Conservation (phyloP, 2,888 invertebrate species). For the Cordilura impudica region DNA sequence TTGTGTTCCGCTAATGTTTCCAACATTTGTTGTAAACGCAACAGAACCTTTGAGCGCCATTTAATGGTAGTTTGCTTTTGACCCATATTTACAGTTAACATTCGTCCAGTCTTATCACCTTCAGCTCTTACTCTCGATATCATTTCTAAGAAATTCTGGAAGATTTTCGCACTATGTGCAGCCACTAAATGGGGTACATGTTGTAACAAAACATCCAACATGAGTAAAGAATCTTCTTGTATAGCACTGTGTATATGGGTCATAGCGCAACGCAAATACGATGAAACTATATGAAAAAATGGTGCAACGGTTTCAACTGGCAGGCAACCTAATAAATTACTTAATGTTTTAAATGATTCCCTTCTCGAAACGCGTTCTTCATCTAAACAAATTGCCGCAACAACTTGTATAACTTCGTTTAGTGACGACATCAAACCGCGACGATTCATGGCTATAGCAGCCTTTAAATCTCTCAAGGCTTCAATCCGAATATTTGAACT, state of each 20-base stretch:
- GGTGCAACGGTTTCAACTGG: slow-evolving; percentile 78
- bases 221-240: slow-evolving; percentile 89
- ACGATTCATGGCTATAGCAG: slow-evolving; percentile 78
- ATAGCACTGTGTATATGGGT: slow-evolving; percentile 90
- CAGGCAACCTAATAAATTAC: slow-evolving; percentile 70
- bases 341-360: slow-evolving; percentile 79
- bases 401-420: slow-evolving; percentile 83
- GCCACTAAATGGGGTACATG: slow-evolving; percentile 84
- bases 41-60: slow-evolving; percentile 88
- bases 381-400: slow-evolving; percentile 85
- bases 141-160: slow-evolving; percentile 90
- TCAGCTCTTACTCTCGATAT: slow-evolving; percentile 86
- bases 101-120: slow-evolving; percentile 82
- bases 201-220: slow-evolving; percentile 87
- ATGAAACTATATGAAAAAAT: slow-evolving; percentile 87
- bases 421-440: slow-evolving; percentile 79
- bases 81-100: slow-evolving; percentile 84
- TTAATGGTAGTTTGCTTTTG: slow-evolving; percentile 86
- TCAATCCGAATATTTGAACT: slow-evolving; percentile 75
- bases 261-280: slow-evolving; percentile 92
- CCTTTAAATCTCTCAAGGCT: slow-evolving; percentile 72
- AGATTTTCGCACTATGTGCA: slow-evolving; percentile 83
- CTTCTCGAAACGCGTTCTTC: slow-evolving; percentile 81
- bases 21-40: slow-evolving; percentile 83
- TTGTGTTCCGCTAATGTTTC: slow-evolving; percentile 71